Evolutionary conservation across 2,113 vertebrate genomes (phyloP).

Genomic region (Coryphaenoides rupestris): DNA sequence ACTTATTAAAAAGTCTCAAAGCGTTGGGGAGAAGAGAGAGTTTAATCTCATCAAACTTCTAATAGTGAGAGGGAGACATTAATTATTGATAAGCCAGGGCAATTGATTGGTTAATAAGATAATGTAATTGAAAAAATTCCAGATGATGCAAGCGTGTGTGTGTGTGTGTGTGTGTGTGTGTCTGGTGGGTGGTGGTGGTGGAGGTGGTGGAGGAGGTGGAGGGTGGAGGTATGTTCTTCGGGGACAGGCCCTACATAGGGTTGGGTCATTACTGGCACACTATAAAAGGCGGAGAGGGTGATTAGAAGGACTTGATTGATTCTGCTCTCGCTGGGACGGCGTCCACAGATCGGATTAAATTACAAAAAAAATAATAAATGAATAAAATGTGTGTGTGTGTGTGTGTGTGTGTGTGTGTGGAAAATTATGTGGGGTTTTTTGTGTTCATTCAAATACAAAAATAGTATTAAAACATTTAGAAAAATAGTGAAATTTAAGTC

Average conservation of each 20-base stretch:
- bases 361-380: conserved; percentile 1
- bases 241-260: conserved; percentile 74
- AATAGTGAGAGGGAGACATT: conserved; percentile 74
- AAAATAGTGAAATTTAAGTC: too few species aligned
- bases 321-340: conserved; percentile 77
- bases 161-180: conserved; percentile 7
- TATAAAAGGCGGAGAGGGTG: conserved; percentile 80
- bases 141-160: conserved; percentile 63
- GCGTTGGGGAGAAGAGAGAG: conserved; percentile 58
- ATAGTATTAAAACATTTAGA: too few species aligned
- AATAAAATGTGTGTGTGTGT: conserved; percentile 6
- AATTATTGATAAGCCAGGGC: conserved; percentile 79
- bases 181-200: conserved; percentile 34
- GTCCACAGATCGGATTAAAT: conserved; percentile 7
- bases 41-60: conserved; percentile 75
- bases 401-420: conserved; percentile 13
- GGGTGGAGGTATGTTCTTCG: conserved; percentile 56
- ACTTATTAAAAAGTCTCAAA: conserved; percentile 53
- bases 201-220: conserved; percentile 4
- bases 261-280: conserved; percentile 79
- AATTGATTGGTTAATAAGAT: conserved; percentile 82
- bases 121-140: conserved; percentile 82
- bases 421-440: not conserved
- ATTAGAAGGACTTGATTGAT: conserved; percentile 83
- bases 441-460: too few species aligned